phyloP scores from a whole-genome alignment of 2,888 invertebrate genomes.

The Andrena trimmerana region DNA sequence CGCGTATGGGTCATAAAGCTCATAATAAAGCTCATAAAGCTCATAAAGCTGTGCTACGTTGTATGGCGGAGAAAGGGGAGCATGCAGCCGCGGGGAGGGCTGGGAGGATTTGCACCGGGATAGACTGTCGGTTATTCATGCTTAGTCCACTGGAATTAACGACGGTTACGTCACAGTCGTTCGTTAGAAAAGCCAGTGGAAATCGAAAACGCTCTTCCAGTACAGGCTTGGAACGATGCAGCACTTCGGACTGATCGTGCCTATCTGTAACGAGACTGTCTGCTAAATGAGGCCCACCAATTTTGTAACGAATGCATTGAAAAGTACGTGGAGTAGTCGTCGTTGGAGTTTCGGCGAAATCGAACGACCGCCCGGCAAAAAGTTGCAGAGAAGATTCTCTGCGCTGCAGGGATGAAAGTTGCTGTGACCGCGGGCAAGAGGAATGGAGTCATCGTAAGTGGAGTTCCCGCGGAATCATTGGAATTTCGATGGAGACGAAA shows the following conservation, averaged over 20 bases:
- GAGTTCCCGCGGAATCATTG: conserved; percentile 54
- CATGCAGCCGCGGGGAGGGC: background rate
- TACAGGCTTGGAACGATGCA: no score
- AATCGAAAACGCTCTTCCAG: no score
- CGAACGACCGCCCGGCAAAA: background rate
- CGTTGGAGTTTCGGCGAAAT: background rate
- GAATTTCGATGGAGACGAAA: conserved; percentile 50
- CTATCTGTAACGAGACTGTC: background rate
- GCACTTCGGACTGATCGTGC: no score
- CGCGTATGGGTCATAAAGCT: conserved; percentile 64
- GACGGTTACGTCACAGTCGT: conserved; percentile 39
- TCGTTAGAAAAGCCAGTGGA: background rate
- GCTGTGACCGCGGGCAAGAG: conserved; percentile 13
- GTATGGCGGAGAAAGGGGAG: conserved; percentile 8
- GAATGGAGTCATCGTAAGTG: conserved; percentile 39
- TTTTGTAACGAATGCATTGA: background rate
- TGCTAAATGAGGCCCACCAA: background rate
- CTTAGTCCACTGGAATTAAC: conserved; percentile 39
- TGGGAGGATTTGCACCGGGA: conserved; percentile 41
- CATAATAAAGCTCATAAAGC: conserved; percentile 62
- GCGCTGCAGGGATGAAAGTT: background rate
- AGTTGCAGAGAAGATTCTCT: conserved; percentile 4
- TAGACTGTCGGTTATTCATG: conserved; percentile 29
- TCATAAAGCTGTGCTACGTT: conserved; percentile 50
- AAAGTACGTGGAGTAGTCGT: background rate